Conservation (phyloP, 2,797 vertebrate species). For the Scarus forsteni region DNA sequence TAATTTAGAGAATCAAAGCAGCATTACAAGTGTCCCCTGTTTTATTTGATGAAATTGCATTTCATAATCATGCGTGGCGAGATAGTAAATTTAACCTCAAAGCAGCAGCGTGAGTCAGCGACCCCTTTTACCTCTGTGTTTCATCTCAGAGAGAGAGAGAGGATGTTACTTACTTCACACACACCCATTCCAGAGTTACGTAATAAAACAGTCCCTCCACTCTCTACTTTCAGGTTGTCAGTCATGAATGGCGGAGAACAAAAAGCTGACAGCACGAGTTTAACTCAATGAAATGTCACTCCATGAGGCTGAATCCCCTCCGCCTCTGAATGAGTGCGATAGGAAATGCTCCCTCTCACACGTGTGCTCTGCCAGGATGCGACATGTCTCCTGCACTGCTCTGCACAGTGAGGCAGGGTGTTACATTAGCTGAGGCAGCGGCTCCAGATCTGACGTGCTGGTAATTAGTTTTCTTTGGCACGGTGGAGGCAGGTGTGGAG, state of each 20-base stretch:
- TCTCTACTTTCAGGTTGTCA: conserved; percentile 31
- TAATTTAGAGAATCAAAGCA: conserved; percentile 59
- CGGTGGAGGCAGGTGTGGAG: conserved; percentile 34
- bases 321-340: conserved; percentile 47
- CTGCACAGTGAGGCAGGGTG: conserved; percentile 47
- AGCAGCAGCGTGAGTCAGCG: conserved; percentile 42
- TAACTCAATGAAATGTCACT: conserved; percentile 60
- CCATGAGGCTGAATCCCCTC: conserved; percentile 33
- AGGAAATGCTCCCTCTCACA: conserved; percentile 61
- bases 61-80: conserved; percentile 54
- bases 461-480: conserved; percentile 77
- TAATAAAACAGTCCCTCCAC: conserved; percentile 42
- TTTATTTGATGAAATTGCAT: conserved; percentile 65
- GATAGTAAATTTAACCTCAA: conserved; percentile 58
- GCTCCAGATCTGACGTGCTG: conserved; percentile 63
- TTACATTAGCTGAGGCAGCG: conserved; percentile 54
- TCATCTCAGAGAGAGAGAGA: conserved; percentile 27
- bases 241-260: conserved; percentile 38
- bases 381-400: conserved; percentile 66
- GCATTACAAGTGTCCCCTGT: conserved; percentile 39
- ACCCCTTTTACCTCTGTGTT: conserved; percentile 54
- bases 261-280: conserved; percentile 37
- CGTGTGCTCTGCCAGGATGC: conserved; percentile 35
- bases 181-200: conserved; percentile 39
- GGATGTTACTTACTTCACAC: conserved; percentile 21